Evolutionary conservation across 1,140 invertebrate species (phyloP), one percentile per base, ranked within the genome.

Genomic region (Drosophila seguyi): DNA sequence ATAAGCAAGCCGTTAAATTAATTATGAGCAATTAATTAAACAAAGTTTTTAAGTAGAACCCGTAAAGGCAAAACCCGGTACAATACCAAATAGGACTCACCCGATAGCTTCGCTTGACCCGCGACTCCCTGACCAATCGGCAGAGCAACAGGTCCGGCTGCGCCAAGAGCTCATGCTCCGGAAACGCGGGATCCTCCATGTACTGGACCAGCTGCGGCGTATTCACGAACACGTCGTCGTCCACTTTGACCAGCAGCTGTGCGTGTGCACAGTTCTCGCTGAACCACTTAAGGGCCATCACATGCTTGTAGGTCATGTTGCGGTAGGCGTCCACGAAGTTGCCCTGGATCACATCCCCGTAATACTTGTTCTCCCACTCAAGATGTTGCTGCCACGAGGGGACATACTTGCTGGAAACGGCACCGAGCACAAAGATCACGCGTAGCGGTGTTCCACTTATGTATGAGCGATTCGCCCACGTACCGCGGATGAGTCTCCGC

Each of bases 221-320:
- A 92, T 97, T 95, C 47, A 97, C 96, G 90, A 96, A 96, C 44
- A 97, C 95, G 93, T 97, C 96, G 82, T 97, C 96, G 88, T 97
- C 96, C 81, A 95, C 95, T 92, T 97, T 97, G 75, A 97, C 93
- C 75, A 97, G 93, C 92, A 96, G 96, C 85, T 95, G 95, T 38
- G 95, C 96, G 75, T 94, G 93, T 55, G 94, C 92, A 93, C 95
- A 96, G 92, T 95, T 94, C 85, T 95, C 95, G 7, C 95, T 94
- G 44, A 95, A 94, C 95, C 97, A 98, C 91, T 97, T 97, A n/a
- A 98, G 94, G 2, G 94, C 95, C 95, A 97, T 96, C 6, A 96
- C 95, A 92, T 97, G 97, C 93, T 98, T 98, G 84, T 97, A 97
- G 3, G 97, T 97, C 93, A 98, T 94, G 93, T 98, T 98, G 69